Conservation (phyloP, 2,797 vertebrate genomes). For the Silurus aristotelis region DNA sequence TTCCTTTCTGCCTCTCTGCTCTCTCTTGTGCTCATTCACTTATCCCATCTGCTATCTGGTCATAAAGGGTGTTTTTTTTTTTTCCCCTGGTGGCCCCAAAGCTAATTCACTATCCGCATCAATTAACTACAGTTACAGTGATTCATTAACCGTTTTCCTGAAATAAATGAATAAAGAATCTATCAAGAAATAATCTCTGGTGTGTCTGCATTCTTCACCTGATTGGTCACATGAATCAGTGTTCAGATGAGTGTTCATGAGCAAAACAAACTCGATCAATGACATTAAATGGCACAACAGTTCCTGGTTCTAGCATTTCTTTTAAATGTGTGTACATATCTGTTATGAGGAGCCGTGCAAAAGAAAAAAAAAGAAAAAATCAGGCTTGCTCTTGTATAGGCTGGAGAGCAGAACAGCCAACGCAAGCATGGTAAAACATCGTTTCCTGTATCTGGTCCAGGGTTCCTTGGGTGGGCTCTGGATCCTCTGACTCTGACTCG, state of each 20-base stretch:
- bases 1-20: not conserved
- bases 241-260: no score
- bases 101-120: slow-evolving; percentile 1
- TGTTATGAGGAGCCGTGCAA: not conserved
- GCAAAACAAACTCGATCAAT: not conserved
- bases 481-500: not conserved
- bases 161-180: not conserved
- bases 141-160: not conserved
- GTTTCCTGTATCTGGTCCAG: not conserved
- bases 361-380: not conserved
- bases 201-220: not conserved
- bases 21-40: not conserved
- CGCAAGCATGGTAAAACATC: not conserved
- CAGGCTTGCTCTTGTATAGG: not conserved
- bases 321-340: not conserved
- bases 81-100: not conserved
- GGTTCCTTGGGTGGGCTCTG: not conserved
- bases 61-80: slow-evolving; percentile 15
- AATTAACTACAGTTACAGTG: slow-evolving; percentile 4
- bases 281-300: not conserved
- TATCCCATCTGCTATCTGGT: slow-evolving; percentile 8
- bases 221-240: not conserved
- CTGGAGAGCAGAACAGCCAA: not conserved
- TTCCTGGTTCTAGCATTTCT: not conserved
- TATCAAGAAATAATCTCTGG: not conserved